Evolutionary conservation across 2,797 vertebrate species (phyloP), one percentile per base, ranked within the genome.

Genomic region (Sardinella longiceps): DNA sequence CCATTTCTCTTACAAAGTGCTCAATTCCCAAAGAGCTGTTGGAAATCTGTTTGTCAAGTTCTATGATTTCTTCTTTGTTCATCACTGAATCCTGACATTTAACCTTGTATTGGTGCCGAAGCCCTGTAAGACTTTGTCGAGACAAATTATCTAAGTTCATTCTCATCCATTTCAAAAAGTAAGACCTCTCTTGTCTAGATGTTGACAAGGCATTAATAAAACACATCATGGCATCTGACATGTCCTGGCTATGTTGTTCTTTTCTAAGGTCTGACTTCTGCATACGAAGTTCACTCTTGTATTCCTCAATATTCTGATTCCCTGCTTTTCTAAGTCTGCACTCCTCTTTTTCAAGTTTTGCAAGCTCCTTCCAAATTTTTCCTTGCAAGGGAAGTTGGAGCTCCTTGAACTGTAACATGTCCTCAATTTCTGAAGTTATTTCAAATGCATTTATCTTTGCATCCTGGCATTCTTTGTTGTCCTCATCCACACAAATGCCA

Each of bases 1-100:
- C 95, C 93, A 97, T 93, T 88, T 97, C 96, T 81, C 95, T 92
- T 63, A 97, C 87, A 82, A 95, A 96, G 85, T 96, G 95, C 85
- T 96, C 95, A 25, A 90, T 93, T 5, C 96, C 95, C 66, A 97
- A 87, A 58, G 95, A 95, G 88, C 94, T 93, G 10, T 87, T 92
- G 84, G 94, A 94, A 37, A 95, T 93, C 0, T 91, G 87, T 82
- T 63, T 88, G 0, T 95, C 92, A 23, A 95, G 85, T 3, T 89
- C 81, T 80, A 87, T 83, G 0, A 95, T 88, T 1, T 91, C 90
- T 1, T 92, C 66, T 77, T 90, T 92, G 39, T 92, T 92, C 45
- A 88, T 84, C 15, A 18, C 45, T 6, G 87, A 82, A 18, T 87
- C 66, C 0, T 90, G 88, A 12, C 87, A 91, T 81, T 92, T 91